These are phyloP conservation scores for Tetramorium alpestre DNA, from an alignment of 1,140 invertebrate species.

Conservation along the genomic window DNA sequence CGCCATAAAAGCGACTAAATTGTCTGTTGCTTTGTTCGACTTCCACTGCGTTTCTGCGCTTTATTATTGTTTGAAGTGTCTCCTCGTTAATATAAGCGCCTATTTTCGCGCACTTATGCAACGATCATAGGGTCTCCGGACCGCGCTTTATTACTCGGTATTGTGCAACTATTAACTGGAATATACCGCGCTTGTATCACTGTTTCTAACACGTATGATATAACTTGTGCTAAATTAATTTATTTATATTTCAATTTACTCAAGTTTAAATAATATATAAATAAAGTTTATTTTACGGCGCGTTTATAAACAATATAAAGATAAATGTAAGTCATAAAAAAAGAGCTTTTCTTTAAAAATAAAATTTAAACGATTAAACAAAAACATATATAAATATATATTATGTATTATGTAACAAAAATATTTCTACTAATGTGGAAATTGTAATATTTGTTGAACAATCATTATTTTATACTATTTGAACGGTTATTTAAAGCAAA, in stretches of 20 bases:
- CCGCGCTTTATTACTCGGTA: conserved; percentile 15
- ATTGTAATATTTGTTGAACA: neutral
- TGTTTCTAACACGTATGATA: neutral
- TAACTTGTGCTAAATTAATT: neutral
- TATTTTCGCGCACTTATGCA: conserved; percentile 47
- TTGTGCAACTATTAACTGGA: conserved; percentile 41
- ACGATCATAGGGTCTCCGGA: conserved; percentile 11
- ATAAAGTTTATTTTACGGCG: too few species aligned
- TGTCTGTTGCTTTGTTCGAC: conserved; percentile 6
- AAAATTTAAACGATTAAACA: neutral
- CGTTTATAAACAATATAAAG: neutral
- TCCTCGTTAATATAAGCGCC: conserved; percentile 42
- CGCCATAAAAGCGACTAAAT: conserved; percentile 37
- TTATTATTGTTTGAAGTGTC: conserved; percentile 51
- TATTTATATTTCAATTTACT: neutral
- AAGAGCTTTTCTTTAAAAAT: too few species aligned
- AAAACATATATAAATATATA: too few species aligned
- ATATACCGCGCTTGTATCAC: neutral
- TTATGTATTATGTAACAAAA: neutral
- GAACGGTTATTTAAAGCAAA: too few species aligned
- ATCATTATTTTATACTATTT: neutral
- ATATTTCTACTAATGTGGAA: neutral
- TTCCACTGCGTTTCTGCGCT: neutral
- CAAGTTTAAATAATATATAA: neutral
- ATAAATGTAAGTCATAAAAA: neutral